A percentile compares a stretch with the other conserved stretches of the same genome.
These are phyloP conservation scores for Villa cingulata DNA, from an alignment of 2,888 invertebrate species.

Conservation along the genomic window DNA sequence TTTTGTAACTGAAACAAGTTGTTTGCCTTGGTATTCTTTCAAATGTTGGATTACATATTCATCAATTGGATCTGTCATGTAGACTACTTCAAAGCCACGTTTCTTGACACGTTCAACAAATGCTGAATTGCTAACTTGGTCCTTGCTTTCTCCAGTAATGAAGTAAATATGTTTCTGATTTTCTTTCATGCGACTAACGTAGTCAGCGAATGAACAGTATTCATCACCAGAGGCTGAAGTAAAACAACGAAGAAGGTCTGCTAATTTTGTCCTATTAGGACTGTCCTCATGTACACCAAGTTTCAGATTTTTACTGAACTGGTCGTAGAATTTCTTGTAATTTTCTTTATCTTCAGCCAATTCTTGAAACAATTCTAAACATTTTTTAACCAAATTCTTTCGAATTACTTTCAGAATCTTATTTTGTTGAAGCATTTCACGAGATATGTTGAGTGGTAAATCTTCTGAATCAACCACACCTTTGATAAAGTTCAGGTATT, in stretches of 20 bases:
- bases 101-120: slow-evolving; percentile 97
- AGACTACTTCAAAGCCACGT: slow-evolving; percentile 93
- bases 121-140: slow-evolving; percentile 89
- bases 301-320: slow-evolving; percentile 94
- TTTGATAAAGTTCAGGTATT: slow-evolving; percentile 90
- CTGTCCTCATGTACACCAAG: slow-evolving; percentile 96
- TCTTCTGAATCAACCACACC: slow-evolving; percentile 99
- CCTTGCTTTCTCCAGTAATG: slow-evolving; percentile 91
- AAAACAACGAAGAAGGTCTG: slow-evolving; percentile 80
- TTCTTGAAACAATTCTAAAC: slow-evolving; percentile 92
- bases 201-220: slow-evolving; percentile 84
- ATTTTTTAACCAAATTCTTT: slow-evolving; percentile 98
- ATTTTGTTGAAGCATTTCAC: slow-evolving; percentile 99
- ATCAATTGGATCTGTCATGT: slow-evolving; percentile 99
- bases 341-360: slow-evolving; percentile 92
- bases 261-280: slow-evolving; percentile 81
- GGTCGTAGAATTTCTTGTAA: slow-evolving; percentile 97
- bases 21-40: slow-evolving; percentile 95
- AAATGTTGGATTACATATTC: slow-evolving; percentile 98
- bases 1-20: slow-evolving; percentile 92
- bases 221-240: slow-evolving; percentile 95
- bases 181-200: slow-evolving; percentile 95
- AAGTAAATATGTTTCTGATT: slow-evolving; percentile 97
- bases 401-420: slow-evolving; percentile 98
- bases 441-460: slow-evolving; percentile 93